Conservation (phyloP, 2,797 vertebrate species). For the Etheostoma nigrum region DNA sequence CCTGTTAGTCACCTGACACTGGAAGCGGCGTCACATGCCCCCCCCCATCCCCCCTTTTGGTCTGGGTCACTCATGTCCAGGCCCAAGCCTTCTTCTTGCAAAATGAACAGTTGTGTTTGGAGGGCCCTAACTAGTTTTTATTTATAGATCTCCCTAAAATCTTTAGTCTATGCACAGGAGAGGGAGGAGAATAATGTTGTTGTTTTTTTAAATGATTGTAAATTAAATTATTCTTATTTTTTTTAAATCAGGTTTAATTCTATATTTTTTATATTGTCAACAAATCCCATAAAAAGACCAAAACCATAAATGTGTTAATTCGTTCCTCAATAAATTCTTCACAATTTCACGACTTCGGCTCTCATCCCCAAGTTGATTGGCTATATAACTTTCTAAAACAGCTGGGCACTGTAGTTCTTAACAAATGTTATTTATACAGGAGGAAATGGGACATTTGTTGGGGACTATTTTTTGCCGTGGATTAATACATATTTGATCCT, state of each 20-base stretch:
- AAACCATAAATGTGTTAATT: not conserved
- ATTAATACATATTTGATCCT: not conserved
- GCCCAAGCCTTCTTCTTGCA: conserved; percentile 23
- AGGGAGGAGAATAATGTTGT: not conserved
- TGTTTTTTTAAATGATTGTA: not conserved
- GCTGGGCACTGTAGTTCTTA: too few species aligned
- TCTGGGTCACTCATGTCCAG: conserved; percentile 35
- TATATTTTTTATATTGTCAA: not conserved
- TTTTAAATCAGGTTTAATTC: not conserved
- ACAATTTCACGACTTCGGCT: too few species aligned
- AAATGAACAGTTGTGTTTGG: conserved; percentile 38
- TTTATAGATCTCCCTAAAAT: conserved; percentile 22
- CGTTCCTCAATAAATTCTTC: not conserved
- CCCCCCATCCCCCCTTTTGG: conserved; percentile 34
- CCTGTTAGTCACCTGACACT: conserved; percentile 81
- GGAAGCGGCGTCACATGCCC: conserved; percentile 65
- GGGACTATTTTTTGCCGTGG: not conserved
- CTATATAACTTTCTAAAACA: too few species aligned
- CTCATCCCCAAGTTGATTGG: not conserved
- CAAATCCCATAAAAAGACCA: not conserved
- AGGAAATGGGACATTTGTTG: too few species aligned
- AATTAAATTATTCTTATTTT: not conserved
- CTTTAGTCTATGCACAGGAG: not conserved
- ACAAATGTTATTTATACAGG: too few species aligned
- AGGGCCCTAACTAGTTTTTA: conserved; percentile 23